Evolutionary conservation across 2,797 vertebrate species (phyloP).

Genomic region (Capromys pilorides): DNA sequence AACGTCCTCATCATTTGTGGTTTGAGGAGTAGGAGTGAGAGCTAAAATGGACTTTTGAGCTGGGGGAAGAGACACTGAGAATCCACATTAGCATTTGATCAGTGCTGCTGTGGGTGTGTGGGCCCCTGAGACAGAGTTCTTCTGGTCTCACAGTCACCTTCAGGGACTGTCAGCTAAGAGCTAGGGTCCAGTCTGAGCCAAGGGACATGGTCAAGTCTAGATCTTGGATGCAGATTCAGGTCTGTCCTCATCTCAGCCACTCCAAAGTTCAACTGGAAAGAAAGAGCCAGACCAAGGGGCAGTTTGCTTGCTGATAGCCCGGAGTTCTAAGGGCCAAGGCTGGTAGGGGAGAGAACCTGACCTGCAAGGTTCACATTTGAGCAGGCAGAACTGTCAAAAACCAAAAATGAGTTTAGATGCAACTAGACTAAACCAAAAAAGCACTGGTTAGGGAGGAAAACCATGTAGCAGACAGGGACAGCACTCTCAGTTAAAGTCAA

Average conservation of each 20-base stretch:
- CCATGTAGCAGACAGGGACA: accelerated
- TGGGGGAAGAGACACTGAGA: not conserved
- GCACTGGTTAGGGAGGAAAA: not conserved
- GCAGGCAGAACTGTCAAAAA: not conserved
- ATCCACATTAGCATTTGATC: not conserved
- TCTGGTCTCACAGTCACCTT: not conserved
- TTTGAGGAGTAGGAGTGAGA: not conserved
- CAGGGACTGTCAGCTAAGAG: not conserved
- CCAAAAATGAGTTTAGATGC: not conserved
- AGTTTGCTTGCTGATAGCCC: not conserved
- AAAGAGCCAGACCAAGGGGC: accelerated
- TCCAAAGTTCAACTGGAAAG: not conserved
- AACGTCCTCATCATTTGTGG: not conserved
- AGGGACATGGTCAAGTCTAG: not conserved
- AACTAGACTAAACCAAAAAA: not conserved
- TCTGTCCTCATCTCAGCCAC: not conserved
- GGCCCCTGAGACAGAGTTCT: not conserved
- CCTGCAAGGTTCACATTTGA: not conserved
- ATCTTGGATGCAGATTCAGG: not conserved
- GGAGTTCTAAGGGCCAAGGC: not conserved
- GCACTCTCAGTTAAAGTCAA: not conserved
- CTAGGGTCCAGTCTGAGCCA: not conserved
- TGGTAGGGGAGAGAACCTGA: not conserved
- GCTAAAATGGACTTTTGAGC: accelerated
- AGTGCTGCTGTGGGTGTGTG: not conserved